Percentiles rank a stretch among this genome's conserved stretches.
Conservation (phyloP, 2,888 invertebrate genomes). For the Venustoraphidia nigricollis region DNA sequence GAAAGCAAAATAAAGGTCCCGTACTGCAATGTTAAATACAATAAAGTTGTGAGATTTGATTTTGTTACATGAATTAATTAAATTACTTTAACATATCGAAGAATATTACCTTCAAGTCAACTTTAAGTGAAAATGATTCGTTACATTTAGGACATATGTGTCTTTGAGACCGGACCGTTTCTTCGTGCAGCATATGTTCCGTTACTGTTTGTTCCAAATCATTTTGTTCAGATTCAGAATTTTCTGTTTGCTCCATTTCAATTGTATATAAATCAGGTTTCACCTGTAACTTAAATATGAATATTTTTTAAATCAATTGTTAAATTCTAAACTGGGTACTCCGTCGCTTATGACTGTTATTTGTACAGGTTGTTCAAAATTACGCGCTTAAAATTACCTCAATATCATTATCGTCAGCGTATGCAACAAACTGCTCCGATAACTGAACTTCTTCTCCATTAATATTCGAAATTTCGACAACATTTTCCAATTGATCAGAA, state of each 20-base stretch:
- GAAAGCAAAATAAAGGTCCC: too few relatives aligned
- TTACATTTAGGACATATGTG: slow-evolving; percentile 23
- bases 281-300: slow-evolving; percentile 5
- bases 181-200: slow-evolving; percentile 3
- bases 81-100: background rate
- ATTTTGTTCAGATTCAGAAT: slow-evolving; percentile 6
- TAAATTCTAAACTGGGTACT: too few relatives aligned
- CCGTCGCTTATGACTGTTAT: too few relatives aligned
- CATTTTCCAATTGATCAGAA: slow-evolving; percentile 20
- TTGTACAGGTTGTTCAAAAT: too few relatives aligned
- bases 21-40: too few relatives aligned
- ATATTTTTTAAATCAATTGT: background rate
- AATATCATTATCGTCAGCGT: slow-evolving; percentile 10
- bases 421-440: slow-evolving; percentile 19
- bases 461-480: slow-evolving; percentile 14
- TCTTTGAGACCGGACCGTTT: background rate
- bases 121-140: slow-evolving; percentile 24
- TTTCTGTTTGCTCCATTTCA: slow-evolving; percentile 4
- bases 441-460: slow-evolving; percentile 15
- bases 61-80: slow-evolving; percentile 1
- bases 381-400: too few relatives aligned
- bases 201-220: slow-evolving; percentile 3
- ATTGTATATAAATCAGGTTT: slow-evolving; percentile 13
- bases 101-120: slow-evolving; percentile 25
- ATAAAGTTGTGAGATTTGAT: too few relatives aligned